Evolutionary conservation across 2,113 vertebrate species (phyloP).

Genomic region (Hymenochirus boettgeri): DNA sequence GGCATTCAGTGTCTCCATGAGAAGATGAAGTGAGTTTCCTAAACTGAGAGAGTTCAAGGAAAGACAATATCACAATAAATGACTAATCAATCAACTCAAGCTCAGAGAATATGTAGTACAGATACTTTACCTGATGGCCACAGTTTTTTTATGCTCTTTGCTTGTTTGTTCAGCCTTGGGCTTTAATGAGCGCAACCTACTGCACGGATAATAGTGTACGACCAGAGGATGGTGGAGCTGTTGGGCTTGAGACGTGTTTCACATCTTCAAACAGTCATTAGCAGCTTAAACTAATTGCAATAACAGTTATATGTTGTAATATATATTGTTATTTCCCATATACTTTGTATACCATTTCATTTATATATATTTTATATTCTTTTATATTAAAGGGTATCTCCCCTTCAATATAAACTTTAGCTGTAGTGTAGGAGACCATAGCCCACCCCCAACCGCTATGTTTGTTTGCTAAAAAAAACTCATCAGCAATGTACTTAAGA

Average conservation of each 20-base stretch:
- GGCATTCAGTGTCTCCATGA: constrained; percentile 96
- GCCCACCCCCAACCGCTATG: too few relatives aligned
- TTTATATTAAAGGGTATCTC: too few relatives aligned
- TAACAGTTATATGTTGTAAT: neutral
- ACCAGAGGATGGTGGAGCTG: constrained; percentile 67
- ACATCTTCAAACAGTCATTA: constrained; percentile 89
- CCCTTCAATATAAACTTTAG: too few relatives aligned
- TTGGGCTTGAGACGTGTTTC: constrained; percentile 75
- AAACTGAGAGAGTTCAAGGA: constrained; percentile 70
- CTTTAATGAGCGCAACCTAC: constrained; percentile 76
- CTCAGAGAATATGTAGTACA: constrained; percentile 17
- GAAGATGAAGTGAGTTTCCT: constrained; percentile 91
- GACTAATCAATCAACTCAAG: neutral
- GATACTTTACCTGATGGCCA: constrained; percentile 84
- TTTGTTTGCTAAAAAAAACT: too few relatives aligned
- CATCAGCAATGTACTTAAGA: too few relatives aligned
- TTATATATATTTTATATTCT: too few relatives aligned
- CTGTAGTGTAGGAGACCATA: too few relatives aligned
- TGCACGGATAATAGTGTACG: constrained; percentile 68
- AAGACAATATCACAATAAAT: constrained; percentile 14
- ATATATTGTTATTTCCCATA: too few relatives aligned
- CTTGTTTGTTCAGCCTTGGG: constrained; percentile 65
- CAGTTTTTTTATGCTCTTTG: constrained; percentile 96
- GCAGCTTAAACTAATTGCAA: constrained; percentile 78
- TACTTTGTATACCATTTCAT: too few relatives aligned